Percentiles rank a stretch among this genome's conserved stretches.
Evolutionary conservation across 2,888 invertebrate genomes (phyloP).

Genomic region (Cacoxenus indagator): DNA sequence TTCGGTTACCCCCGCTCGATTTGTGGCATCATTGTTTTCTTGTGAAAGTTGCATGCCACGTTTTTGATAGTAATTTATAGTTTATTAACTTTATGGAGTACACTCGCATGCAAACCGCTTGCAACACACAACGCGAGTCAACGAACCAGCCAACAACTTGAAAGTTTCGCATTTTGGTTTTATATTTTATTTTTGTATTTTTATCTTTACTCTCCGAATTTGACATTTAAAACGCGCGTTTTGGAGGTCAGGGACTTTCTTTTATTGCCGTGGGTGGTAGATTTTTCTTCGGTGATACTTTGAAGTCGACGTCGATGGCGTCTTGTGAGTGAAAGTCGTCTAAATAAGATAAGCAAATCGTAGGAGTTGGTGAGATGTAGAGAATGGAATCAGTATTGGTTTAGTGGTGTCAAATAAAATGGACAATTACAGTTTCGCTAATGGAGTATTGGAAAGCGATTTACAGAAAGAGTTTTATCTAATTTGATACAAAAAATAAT

Average conservation of each 20-base stretch:
- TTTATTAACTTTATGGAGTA: conserved; percentile 54
- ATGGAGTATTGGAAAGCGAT: too few species aligned
- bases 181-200: too few species aligned
- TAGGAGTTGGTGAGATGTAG: too few species aligned
- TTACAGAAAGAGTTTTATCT: too few species aligned
- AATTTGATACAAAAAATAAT: too few species aligned
- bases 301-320: background rate
- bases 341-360: too few species aligned
- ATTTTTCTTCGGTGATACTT: background rate
- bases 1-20: background rate
- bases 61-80: conserved; percentile 47
- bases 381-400: too few species aligned
- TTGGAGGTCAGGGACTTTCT: conserved; percentile 51
- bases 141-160: background rate
- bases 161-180: background rate
- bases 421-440: too few species aligned
- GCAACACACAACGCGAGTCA: background rate
- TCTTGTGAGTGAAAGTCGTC: conserved; percentile 9
- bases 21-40: conserved; percentile 12
- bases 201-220: conserved; percentile 22
- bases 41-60: conserved; percentile 5
- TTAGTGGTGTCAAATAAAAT: too few species aligned
- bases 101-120: background rate
- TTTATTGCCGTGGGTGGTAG: conserved; percentile 52
- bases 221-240: conserved; percentile 20